A percentile compares a stretch with the other conserved stretches of the same genome.
These are phyloP conservation scores for Spermophilus dauricus DNA, from an alignment of 2,113 vertebrate species.

Conservation along the genomic window DNA sequence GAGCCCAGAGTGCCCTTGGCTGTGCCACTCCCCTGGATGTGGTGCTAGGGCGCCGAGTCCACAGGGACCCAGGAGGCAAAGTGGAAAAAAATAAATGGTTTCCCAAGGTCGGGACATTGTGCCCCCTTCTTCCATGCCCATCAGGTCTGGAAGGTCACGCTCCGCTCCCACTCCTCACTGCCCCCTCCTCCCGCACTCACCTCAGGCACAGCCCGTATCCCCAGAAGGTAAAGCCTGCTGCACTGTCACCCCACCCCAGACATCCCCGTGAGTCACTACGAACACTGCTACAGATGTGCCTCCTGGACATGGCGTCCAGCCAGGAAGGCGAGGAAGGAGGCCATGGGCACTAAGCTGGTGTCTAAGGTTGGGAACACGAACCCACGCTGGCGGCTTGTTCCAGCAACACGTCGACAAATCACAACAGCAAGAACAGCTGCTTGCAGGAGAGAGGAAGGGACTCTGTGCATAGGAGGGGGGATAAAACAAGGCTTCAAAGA, in stretches of 20 bases:
- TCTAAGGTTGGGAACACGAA: no score
- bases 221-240: neutral
- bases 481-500: neutral
- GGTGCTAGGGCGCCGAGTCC: fast-evolving
- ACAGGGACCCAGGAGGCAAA: no score
- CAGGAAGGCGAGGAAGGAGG: neutral
- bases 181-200: neutral
- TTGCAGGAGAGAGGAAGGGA: neutral
- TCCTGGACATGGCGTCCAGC: neutral
- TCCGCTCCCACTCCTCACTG: neutral
- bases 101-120: neutral
- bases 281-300: no score
- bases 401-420: no score
- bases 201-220: neutral
- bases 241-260: neutral
- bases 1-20: fast-evolving
- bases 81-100: no score
- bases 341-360: neutral
- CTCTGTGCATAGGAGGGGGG: neutral
- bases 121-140: no score
- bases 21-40: no score
- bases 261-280: no score
- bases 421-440: no score
- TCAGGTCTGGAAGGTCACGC: neutral
- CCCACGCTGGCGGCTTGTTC: neutral